These are phyloP conservation scores for Cynocephalus volans DNA, from an alignment of 2,113 vertebrate species.

Conservation along the genomic window DNA sequence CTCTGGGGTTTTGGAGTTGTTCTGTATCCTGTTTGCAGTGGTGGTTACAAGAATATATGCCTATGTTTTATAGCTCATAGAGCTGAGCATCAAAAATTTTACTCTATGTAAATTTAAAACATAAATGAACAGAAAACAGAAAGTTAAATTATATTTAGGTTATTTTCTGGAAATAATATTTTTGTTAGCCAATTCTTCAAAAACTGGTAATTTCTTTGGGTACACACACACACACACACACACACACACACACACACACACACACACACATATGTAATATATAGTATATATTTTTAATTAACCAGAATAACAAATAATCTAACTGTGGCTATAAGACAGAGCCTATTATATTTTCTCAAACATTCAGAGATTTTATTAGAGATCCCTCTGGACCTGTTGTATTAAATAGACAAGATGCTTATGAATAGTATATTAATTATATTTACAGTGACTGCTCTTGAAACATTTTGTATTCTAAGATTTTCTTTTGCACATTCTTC, in stretches of 20 bases:
- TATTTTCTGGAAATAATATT: constrained; percentile 38
- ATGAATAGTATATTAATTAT: background rate
- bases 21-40: background rate
- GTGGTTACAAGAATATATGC: background rate
- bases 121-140: background rate
- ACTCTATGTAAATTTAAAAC: constrained; percentile 46
- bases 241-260: too few species aligned
- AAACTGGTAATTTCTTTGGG: background rate
- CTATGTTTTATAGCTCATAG: background rate
- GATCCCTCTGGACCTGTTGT: background rate
- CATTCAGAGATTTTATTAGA: background rate
- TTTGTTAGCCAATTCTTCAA: constrained; percentile 17
- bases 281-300: background rate
- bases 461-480: background rate
- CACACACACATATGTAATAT: too few species aligned
- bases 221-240: background rate
- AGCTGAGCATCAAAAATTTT: background rate
- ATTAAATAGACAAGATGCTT: constrained; percentile 9
- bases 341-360: constrained; percentile 2
- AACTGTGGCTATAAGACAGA: constrained; percentile 10
- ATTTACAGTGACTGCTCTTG: background rate
- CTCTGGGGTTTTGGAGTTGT: background rate
- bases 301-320: constrained; percentile 21
- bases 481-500: background rate
- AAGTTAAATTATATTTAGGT: background rate